phyloP scores from a whole-genome alignment of 2,113 vertebrate species.

The Columba livia region DNA sequence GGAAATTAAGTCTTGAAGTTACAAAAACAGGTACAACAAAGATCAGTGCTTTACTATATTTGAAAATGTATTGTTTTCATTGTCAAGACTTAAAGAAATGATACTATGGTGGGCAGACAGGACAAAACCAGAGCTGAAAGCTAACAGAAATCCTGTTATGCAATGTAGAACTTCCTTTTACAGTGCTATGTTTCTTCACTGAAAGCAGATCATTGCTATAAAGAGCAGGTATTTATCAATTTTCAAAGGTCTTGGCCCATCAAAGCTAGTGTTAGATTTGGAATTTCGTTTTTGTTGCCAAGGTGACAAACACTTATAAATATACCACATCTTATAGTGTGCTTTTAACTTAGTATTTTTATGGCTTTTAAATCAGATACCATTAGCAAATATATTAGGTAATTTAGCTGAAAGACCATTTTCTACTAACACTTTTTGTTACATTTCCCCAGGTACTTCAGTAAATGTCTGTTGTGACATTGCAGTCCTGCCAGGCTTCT shows the following conservation, averaged over 20 bases:
- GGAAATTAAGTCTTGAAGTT: background rate
- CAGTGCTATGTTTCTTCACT: constrained; percentile 60
- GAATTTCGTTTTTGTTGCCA: constrained; percentile 84
- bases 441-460: constrained; percentile 81
- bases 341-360: constrained; percentile 88
- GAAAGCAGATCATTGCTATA: constrained; percentile 74
- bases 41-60: background rate
- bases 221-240: constrained; percentile 82
- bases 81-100: constrained; percentile 20
- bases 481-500: constrained; percentile 75
- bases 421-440: constrained; percentile 82
- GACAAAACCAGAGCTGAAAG: constrained; percentile 40
- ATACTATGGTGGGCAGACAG: constrained; percentile 7
- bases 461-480: constrained; percentile 85
- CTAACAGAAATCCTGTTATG: constrained; percentile 30
- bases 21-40: background rate
- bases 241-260: constrained; percentile 84
- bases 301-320: constrained; percentile 87
- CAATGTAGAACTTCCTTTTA: constrained; percentile 53
- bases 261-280: constrained; percentile 79
- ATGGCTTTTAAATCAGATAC: constrained; percentile 88
- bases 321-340: constrained; percentile 84
- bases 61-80: constrained; percentile 3
- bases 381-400: constrained; percentile 88
- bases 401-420: constrained; percentile 87